These are phyloP conservation scores for Caenorhabditis drosophilae DNA, from an alignment of 2,888 invertebrate species.

Conservation along the genomic window DNA sequence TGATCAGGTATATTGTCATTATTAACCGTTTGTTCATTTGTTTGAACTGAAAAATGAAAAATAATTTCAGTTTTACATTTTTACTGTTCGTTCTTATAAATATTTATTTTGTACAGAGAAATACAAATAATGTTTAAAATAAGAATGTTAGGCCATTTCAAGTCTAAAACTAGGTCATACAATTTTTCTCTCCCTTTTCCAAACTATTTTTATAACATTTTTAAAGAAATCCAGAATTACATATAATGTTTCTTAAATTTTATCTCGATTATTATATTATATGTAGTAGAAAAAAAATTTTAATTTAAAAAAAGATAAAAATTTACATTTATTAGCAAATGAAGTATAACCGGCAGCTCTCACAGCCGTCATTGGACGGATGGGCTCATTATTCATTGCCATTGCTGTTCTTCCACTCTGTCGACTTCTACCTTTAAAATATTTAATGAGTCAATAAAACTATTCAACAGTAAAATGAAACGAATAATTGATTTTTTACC, in stretches of 20 bases:
- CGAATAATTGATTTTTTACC: constrained; percentile 8
- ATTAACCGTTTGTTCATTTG: constrained; percentile 22
- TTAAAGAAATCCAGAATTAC: too few species aligned
- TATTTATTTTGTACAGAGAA: too few species aligned
- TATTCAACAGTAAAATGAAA: background rate
- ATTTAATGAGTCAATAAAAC: background rate
- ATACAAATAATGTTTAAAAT: too few species aligned
- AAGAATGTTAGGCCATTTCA: too few species aligned
- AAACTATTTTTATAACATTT: too few species aligned
- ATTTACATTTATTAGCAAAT: constrained; percentile 70
- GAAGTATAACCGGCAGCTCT: constrained; percentile 94
- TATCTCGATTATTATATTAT: too few species aligned
- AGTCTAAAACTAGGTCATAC: too few species aligned
- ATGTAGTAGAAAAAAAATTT: background rate
- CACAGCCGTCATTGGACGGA: constrained; percentile 92
- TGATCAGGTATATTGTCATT: constrained; percentile 7
- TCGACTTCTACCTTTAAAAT: constrained; percentile 24
- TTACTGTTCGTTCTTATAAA: too few species aligned
- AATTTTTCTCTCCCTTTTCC: too few species aligned
- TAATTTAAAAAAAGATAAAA: background rate
- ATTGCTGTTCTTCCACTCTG: constrained; percentile 45
- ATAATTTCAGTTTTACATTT: constrained; percentile 1
- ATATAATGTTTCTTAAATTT: too few species aligned
- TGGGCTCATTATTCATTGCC: constrained; percentile 62
- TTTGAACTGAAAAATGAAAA: constrained; percentile 37